Evolutionary conservation across 2,113 vertebrate species (phyloP), one percentile per base, ranked within the genome.

Genomic region (Trogon melanurus): DNA sequence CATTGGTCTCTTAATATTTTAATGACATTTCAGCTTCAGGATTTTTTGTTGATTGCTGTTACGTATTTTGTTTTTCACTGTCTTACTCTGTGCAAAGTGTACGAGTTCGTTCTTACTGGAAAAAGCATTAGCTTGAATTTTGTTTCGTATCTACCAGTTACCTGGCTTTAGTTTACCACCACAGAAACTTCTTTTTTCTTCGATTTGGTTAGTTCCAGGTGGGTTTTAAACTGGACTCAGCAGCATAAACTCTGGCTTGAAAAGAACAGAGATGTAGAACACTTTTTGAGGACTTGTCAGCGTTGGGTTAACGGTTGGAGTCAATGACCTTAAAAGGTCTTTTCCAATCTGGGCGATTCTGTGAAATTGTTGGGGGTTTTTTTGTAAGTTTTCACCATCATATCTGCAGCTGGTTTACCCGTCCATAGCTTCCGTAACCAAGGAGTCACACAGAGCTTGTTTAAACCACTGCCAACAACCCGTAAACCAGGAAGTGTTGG

Each of bases 391-490:
- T 29, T 25, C 23, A 16, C 79, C 64, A 70, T 62, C 47, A 1
- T 56, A 18, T 22, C 41, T 76, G 44, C 10, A 44, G 27, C 30
- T 74, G n/a, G 21, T 72, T 93, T 69, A 57, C 18, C 8, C 23
- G 65, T 16, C 62, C 8, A 3, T 44, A 48, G 38, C 26, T 57
- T 83, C 6, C 70, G 18, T 78, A 74, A 44, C 44, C 2, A 5
- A 25, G 18, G 32, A 81, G 25, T 71, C 29, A 5, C 6, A 22
- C 19, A 34, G 2, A 89, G 51, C 10, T 41, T 10, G 8, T 50
- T 67, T 44, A 65, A 85, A 60, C 10, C 9, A 16, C 41, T 62
- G 2, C 79, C 13, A 41, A 6, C 0, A 0, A 26, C 30, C 51
- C n/a, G 30, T 72, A 44, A 70, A 93, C 66, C 15, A 10, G 29